Conservation (phyloP, 2,113 vertebrate species). For the Mobula birostris region DNA sequence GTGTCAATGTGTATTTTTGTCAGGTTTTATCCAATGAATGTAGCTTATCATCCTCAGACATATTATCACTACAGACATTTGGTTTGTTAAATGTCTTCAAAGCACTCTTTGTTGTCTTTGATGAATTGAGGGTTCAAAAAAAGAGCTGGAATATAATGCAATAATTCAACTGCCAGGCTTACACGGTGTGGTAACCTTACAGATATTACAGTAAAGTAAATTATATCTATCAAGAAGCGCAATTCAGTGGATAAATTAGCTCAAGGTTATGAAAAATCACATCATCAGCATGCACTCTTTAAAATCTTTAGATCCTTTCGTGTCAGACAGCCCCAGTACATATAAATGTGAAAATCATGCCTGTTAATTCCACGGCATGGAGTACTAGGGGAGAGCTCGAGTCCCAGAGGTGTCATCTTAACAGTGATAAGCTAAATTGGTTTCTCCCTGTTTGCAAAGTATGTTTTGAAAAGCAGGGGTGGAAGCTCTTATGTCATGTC, state of each 20-base stretch:
- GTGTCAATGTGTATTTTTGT: conserved; percentile 28
- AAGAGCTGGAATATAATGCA: conserved; percentile 5
- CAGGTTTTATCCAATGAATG: conserved; percentile 18
- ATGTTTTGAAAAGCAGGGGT: no score
- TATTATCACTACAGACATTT: conserved; percentile 19
- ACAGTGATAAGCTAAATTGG: no score
- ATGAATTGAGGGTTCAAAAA: conserved; percentile 18
- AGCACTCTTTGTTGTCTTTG: conserved; percentile 35
- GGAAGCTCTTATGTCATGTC: no score
- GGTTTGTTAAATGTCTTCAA: conserved; percentile 15
- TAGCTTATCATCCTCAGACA: conserved; percentile 12
- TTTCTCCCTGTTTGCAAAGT: no score
- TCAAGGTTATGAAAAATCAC: neutral
- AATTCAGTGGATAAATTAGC: conserved; percentile 14
- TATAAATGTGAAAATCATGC: no score
- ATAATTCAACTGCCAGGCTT: neutral
- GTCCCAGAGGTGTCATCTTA: no score
- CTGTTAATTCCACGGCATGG: no score
- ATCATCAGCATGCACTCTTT: neutral
- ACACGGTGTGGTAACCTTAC: neutral
- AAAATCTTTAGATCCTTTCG: neutral
- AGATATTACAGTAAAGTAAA: conserved; percentile 4
- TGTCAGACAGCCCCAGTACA: no score
- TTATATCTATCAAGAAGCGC: neutral
- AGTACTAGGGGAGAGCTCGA: no score